Evolutionary conservation across 2,888 invertebrate genomes (phyloP), one percentile per base, ranked within the genome.

Genomic region (Balanococcus diminutus): DNA sequence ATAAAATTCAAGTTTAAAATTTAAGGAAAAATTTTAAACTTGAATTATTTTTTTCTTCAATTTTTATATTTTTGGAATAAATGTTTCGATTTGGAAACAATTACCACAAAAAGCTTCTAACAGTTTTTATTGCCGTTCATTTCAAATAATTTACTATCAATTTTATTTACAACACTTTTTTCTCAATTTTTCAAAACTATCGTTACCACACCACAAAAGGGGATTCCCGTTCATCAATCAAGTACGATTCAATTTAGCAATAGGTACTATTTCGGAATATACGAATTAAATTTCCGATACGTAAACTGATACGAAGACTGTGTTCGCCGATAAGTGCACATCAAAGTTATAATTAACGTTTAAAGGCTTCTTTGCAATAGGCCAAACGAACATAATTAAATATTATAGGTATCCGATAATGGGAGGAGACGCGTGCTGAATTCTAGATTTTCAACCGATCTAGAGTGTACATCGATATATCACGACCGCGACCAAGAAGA

Each of bases 361-460:
- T 61, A 5, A n/a, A 84, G 36, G 61, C 67, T 84, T 84, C 84
- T 84, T 67, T 61, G 84, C 61, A 67, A 84, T 32, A 84, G 84
- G 84, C 67, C 56, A 84, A 61, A 67, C 32, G 31, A 67, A 36
- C 46, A 67, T 84, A 84, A 84, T 84, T 84, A 84, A 84, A 84
- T 84, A 67, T 31, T 67, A 84, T 67, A 81, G 25, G 42, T 82
- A 39, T 82, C 46, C 82, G 46, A 25, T 82, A 36, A 84, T 84
- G 84, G 84, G 67, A 61, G 84, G 67, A 84, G 67, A 84, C 84
- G 36, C 61, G 84, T 84, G 84, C 61, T 36, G 36, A 36, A 36
- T 36, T 36, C 36, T 36, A 36, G 36, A 36, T 36, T 39, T 81
- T 39, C 14, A 19, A 81, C 32, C n/a, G 19, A 81, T 36, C 32